Conservation (phyloP, 2,113 vertebrate species). For the Rhineura floridana region DNA sequence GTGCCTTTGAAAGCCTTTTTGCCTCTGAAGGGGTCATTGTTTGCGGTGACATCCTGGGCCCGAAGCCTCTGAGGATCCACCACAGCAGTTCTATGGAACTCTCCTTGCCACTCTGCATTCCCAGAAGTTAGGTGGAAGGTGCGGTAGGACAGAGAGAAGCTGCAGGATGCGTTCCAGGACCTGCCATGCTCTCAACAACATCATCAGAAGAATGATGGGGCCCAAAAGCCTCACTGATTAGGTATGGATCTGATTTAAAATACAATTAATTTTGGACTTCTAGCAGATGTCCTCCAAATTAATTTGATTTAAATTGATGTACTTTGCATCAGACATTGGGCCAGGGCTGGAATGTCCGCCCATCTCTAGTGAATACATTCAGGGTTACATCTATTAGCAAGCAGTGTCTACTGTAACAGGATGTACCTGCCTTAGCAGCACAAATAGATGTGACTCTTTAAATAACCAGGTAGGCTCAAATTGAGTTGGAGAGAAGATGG, state of each 20-base stretch:
- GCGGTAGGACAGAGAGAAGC: no score
- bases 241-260: constrained; percentile 26
- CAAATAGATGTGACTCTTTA: constrained; percentile 6
- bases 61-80: neutral
- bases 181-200: neutral
- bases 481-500: constrained; percentile 1
- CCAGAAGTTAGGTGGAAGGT: neutral
- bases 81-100: no score
- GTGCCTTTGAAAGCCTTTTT: no score
- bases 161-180: neutral
- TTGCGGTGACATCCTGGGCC: no score
- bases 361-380: neutral
- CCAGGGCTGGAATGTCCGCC: neutral
- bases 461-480: constrained; percentile 9
- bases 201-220: neutral
- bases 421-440: neutral
- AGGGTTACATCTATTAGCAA: neutral
- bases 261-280: constrained; percentile 19
- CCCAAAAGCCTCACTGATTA: constrained; percentile 6
- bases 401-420: neutral
- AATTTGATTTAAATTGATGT: constrained; percentile 8
- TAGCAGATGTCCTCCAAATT: neutral
- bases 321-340: neutral
- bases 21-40: neutral
- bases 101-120: neutral